A percentile compares a stretch with the other conserved stretches of the same genome.
Evolutionary conservation across 37 sponge, comb jelly and placozoan genomes (phyloP).

Genomic region (Spongilla lacustris): DNA sequence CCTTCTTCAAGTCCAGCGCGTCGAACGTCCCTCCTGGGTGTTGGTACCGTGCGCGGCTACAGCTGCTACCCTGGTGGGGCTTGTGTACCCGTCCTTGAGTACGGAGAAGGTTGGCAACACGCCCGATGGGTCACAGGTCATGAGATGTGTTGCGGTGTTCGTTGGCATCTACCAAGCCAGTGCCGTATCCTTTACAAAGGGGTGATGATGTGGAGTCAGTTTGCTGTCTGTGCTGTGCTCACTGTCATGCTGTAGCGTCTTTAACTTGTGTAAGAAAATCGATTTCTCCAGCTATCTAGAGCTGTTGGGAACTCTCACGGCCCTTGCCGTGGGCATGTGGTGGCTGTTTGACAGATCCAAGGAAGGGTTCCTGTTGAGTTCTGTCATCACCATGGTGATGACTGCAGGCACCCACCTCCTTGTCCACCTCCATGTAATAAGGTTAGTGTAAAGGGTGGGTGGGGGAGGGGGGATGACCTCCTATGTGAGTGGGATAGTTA

Average conservation of each 20-base stretch:
- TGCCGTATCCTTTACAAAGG: slow-evolving; percentile 69
- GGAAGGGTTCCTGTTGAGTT: slow-evolving; percentile 76
- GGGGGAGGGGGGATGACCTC: not conserved
- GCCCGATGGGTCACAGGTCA: slow-evolving; percentile 77
- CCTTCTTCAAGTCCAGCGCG: slow-evolving; percentile 63
- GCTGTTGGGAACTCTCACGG: slow-evolving; percentile 78
- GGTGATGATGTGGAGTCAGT: not conserved
- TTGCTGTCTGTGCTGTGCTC: too few species aligned
- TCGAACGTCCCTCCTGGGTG: slow-evolving; percentile 49
- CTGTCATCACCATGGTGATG: slow-evolving; percentile 65
- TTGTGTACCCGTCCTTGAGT: slow-evolving; percentile 49
- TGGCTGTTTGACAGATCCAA: slow-evolving; percentile 93
- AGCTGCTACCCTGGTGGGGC: slow-evolving; percentile 66
- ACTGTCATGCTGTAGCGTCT: too few species aligned
- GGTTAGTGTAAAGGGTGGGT: not conserved
- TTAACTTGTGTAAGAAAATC: slow-evolving; percentile 69
- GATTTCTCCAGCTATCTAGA: slow-evolving; percentile 81
- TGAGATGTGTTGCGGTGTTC: slow-evolving; percentile 89
- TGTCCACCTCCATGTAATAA: slow-evolving; percentile 20
- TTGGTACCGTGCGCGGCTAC: slow-evolving; percentile 62
- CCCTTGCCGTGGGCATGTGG: slow-evolving; percentile 93
- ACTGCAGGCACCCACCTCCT: slow-evolving; percentile 63
- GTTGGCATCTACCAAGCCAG: slow-evolving; percentile 95
- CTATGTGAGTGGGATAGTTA: not conserved
- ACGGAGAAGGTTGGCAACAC: slow-evolving; percentile 19